Conservation (phyloP, 1,140 invertebrate genomes). For the Drosophila biarmipes region DNA sequence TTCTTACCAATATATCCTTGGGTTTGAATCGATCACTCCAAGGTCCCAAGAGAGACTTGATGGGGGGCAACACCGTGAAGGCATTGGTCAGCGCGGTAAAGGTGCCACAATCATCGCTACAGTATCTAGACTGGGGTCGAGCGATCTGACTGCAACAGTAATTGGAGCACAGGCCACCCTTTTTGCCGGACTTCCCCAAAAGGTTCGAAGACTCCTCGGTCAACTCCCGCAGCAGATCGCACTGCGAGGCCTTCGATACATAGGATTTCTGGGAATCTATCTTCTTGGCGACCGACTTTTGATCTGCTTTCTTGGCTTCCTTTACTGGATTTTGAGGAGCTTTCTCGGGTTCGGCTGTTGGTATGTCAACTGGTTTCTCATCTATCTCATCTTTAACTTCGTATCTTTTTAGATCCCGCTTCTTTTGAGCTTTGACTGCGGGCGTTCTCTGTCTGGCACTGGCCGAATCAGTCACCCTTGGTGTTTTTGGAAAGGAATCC, state of each 20-base stretch:
- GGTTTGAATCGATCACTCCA: neutral
- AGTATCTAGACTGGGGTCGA: neutral
- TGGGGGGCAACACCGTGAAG: neutral
- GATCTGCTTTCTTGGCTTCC: no score
- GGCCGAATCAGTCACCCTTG: neutral
- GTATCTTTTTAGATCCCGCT: neutral
- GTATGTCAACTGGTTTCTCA: neutral
- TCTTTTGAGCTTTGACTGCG: neutral
- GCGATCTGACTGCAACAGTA: neutral
- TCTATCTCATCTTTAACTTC: neutral
- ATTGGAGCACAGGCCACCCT: neutral
- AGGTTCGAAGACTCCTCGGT: neutral
- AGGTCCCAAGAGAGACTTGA: neutral
- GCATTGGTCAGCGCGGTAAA: neutral
- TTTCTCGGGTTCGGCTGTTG: neutral
- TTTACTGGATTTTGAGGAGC: neutral
- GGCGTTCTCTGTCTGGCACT: neutral
- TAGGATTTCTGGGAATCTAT: neutral
- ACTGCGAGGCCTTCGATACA: neutral
- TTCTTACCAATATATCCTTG: neutral
- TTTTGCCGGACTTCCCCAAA: neutral
- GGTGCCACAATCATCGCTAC: neutral
- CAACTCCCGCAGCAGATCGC: neutral
- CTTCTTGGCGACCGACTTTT: neutral
- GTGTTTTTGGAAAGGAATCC: neutral